These are phyloP conservation scores for Elaphurus davidianus DNA, from an alignment of 2,113 vertebrate genomes.

Conservation along the genomic window DNA sequence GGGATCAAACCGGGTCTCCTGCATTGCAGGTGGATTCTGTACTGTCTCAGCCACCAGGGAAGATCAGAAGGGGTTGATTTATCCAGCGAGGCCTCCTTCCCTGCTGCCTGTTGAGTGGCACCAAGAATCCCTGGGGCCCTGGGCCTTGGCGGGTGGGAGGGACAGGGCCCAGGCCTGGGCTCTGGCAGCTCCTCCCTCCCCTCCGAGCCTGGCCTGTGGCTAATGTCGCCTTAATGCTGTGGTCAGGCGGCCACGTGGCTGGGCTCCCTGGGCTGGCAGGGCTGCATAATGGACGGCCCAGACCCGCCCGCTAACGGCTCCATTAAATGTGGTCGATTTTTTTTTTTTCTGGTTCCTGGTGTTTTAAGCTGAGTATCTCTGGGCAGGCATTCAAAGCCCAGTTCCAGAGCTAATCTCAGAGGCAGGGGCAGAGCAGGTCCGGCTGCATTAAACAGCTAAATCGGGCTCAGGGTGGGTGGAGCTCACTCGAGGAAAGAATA, in stretches of 20 bases:
- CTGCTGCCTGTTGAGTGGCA: not conserved
- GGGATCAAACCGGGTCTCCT: not conserved
- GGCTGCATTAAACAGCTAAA: constrained; percentile 75
- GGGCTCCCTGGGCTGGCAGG: constrained; percentile 55
- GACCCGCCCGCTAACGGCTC: constrained; percentile 64
- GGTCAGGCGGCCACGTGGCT: constrained; percentile 65
- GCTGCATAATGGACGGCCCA: constrained; percentile 66
- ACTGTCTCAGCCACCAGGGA: not conserved
- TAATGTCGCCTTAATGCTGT: constrained; percentile 67
- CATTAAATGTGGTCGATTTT: constrained; percentile 78
- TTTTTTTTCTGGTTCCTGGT: constrained; percentile 66
- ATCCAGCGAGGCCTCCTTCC: not conserved
- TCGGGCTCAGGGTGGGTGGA: constrained; percentile 39
- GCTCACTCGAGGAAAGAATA: constrained; percentile 75
- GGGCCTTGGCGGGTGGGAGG: not conserved
- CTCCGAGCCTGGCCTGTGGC: not conserved
- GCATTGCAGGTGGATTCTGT: not conserved
- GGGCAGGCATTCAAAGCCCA: constrained; percentile 72
- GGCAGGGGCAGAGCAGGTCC: constrained; percentile 26
- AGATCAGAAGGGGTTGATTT: not conserved
- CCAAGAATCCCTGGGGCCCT: not conserved
- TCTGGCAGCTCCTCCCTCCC: constrained; percentile 15
- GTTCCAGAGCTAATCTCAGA: constrained; percentile 70
- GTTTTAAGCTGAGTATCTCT: constrained; percentile 78
- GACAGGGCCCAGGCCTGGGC: not conserved